Percentiles rank a stretch among this genome's conserved stretches.
phyloP scores from a whole-genome alignment of 2,888 invertebrate species.

The Melanostoma mellinum region DNA sequence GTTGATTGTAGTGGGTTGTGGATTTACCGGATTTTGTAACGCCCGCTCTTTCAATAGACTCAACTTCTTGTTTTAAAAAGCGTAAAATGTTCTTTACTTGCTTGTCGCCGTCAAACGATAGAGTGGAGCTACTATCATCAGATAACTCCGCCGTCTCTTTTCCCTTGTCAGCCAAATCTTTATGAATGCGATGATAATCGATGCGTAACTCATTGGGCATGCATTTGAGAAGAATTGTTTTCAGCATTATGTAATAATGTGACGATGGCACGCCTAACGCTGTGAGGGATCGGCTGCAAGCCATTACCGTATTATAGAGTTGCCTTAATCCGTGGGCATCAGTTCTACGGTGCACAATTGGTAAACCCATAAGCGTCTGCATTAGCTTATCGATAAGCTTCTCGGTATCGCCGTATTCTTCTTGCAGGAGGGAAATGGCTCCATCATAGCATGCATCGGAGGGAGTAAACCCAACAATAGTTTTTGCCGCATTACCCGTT shows the following conservation, averaged over 20 bases:
- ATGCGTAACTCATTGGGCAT: no score
- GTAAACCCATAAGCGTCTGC: slow-evolving; percentile 5
- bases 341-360: neutral
- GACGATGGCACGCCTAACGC: slow-evolving; percentile 2
- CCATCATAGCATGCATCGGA: slow-evolving; percentile 16
- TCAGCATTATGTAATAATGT: slow-evolving; percentile 18
- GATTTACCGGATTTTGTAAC: neutral
- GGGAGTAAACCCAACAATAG: slow-evolving; percentile 4
- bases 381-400: slow-evolving; percentile 16
- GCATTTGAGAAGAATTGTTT: neutral
- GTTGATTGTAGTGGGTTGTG: neutral
- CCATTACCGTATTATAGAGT: slow-evolving; percentile 13
- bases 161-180: no score
- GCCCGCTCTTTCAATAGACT: slow-evolving; percentile 10
- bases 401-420: neutral
- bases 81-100: slow-evolving; percentile 15
- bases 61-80: slow-evolving; percentile 3
- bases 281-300: slow-evolving; percentile 14
- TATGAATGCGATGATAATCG: no score
- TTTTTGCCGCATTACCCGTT: neutral
- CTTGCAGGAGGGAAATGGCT: neutral
- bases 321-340: neutral
- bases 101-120: slow-evolving; percentile 7
- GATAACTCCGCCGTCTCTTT: neutral
- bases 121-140: slow-evolving; percentile 3